phyloP scores from a whole-genome alignment of 1,140 invertebrate genomes.

The Asbolus verrucosus region DNA sequence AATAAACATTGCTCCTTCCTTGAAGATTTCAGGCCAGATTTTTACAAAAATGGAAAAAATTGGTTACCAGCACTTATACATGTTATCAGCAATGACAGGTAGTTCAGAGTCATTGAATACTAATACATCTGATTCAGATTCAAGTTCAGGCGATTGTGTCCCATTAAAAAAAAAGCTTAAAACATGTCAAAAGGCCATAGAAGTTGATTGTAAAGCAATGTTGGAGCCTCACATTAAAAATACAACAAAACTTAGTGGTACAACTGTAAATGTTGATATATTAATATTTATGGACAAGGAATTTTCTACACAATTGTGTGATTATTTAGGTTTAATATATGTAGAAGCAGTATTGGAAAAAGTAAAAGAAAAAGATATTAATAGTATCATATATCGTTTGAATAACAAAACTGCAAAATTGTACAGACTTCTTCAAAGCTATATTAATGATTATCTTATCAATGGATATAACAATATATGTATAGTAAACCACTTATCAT shows the following conservation, averaged over 20 bases:
- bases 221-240: slow-evolving; percentile 34
- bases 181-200: slow-evolving; percentile 27
- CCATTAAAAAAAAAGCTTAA: slow-evolving; percentile 40
- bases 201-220: slow-evolving; percentile 34
- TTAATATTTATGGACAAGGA: slow-evolving; percentile 33
- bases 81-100: too few relatives aligned
- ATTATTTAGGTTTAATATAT: slow-evolving; percentile 42
- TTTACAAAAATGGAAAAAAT: slow-evolving; percentile 26
- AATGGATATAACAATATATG: slow-evolving; percentile 22
- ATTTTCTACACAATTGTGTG: slow-evolving; percentile 10
- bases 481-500: slow-evolving; percentile 23
- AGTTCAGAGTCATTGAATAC: too few relatives aligned
- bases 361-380: slow-evolving; percentile 4
- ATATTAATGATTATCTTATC: slow-evolving; percentile 17
- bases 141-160: neutral
- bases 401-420: slow-evolving; percentile 25
- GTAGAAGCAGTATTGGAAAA: slow-evolving; percentile 17
- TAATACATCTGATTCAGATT: too few relatives aligned
- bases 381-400: slow-evolving; percentile 12
- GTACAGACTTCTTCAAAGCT: slow-evolving; percentile 33
- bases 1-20: slow-evolving; percentile 28
- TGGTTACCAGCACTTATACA: slow-evolving; percentile 37
- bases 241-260: slow-evolving; percentile 9
- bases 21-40: slow-evolving; percentile 28
- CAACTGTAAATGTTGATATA: slow-evolving; percentile 25